Base-by-base conservation (phyloP, 2,113 vertebrate genomes). In the Sceloporus tristichus region DNA sequence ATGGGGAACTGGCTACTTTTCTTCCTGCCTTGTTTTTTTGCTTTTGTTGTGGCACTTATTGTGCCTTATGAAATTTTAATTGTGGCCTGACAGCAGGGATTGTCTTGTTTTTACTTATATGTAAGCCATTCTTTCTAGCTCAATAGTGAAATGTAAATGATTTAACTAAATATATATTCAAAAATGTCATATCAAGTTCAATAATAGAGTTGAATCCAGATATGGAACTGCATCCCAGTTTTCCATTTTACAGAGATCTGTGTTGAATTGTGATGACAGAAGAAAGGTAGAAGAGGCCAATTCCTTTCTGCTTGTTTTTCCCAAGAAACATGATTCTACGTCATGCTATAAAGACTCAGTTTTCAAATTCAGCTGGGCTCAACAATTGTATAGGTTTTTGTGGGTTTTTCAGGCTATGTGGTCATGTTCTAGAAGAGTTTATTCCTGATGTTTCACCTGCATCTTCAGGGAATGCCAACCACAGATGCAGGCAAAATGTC, bases 341-440 rank as follows among this genome's bases (percentile, higher is more conserved):
- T 23, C 56, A 79, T 84, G 34, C 76, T 90, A 2, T 48, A 81
- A 81, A 79, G n/a, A 86, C 40, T 5, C 68, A 76, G n/a, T 66
- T 87, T 59, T 89, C 3, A 86, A 86, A 85, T 71, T 81, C 79
- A 83, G 68, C 76, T 56, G 40, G 8, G 76, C 79, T 77, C 66
- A 89, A 92, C 5, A 75, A 71, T 77, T 90, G 19, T 42, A 16
- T 86, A 86, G 84, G 59, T 81, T 48, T n/a, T 34, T 82, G 16
- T 23, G 34, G 34, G 34, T 34, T 34, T 34, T 34, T 34, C 34
- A 34, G 34, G 34, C 34, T 34, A 34, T 34, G 34, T 34, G 34
- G 34, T 1, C 34, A 34, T 34, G 34, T 34, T 34, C 34, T 34
- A 34, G 34, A 34, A 34, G 34, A 34, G 34, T 34, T 34, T 34